Evolutionary conservation across 2,797 vertebrate species (phyloP).

Genomic region (Poeciliopsis turneri): DNA sequence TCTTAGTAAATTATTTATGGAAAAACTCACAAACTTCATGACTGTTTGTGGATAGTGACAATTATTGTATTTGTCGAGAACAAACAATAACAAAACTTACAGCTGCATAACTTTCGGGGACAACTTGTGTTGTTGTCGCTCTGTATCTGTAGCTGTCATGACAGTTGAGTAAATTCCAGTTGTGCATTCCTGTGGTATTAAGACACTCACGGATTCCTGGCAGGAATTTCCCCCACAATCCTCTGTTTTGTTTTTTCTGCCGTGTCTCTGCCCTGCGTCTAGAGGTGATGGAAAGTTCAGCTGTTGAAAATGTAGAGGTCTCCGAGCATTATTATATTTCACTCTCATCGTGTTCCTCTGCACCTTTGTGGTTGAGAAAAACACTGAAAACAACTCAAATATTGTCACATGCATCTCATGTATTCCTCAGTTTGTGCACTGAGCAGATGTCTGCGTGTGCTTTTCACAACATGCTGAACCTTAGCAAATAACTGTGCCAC

Average conservation of each 20-base stretch:
- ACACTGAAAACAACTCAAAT: neutral
- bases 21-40: neutral
- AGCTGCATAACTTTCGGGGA: conserved; percentile 15
- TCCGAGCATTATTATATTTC: conserved; percentile 49
- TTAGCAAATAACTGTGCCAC: conserved; percentile 32
- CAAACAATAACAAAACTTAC: conserved; percentile 34
- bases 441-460: neutral
- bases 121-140: conserved; percentile 19
- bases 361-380: neutral
- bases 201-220: conserved; percentile 64
- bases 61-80: conserved; percentile 7
- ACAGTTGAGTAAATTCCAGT: conserved; percentile 49
- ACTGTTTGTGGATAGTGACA: conserved; percentile 7
- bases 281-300: conserved; percentile 75
- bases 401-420: conserved; percentile 10
- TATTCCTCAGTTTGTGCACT: conserved; percentile 6
- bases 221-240: conserved; percentile 72
- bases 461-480: conserved; percentile 31
- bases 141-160: conserved; percentile 54
- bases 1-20: conserved; percentile 35
- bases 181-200: conserved; percentile 72
- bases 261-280: conserved; percentile 54
- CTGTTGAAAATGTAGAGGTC: conserved; percentile 61
- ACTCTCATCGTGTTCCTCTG: conserved; percentile 3
- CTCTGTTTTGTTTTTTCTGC: conserved; percentile 52